Base-by-base conservation (phyloP, 2,888 invertebrate species). In the Agrotis segetum region DNA sequence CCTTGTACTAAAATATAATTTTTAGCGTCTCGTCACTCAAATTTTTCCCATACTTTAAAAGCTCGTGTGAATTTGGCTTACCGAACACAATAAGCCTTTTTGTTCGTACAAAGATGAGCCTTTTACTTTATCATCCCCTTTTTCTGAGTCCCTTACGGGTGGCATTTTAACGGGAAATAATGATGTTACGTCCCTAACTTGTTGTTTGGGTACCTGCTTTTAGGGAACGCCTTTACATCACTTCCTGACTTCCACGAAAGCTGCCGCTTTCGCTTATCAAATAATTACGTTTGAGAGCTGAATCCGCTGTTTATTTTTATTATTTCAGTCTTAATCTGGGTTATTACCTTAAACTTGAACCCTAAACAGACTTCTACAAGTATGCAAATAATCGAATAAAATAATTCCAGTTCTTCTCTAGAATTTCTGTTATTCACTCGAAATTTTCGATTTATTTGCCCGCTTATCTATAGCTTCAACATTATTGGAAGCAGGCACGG, bases 41-140 rank as follows among this genome's bases (percentile, higher is more conserved):
- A 68, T 69, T 70, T 40, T 69, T 65, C 53, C 47, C 44, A 59
- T 61, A 67, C 58, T 79, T 85, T 85, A 84, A 79, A 89, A 89
- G 87, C 78, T 81, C 81, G 74, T 88, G 88, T 84, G 83, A 91
- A 92, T 92, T 92, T 89, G 88, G 88, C 87, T 87, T 81, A 86
- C 86, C 50, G 49, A 91, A 92, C 89, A 91, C 91, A 92, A 92
- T 92, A 93, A 93, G 90, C 91, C 89, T 91, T 92, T 92, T 93
- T 92, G 90, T 92, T 89, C 86, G 85, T 87, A 85, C 86, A 85
- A 84, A 89, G 87, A 88, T 88, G 90, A 91, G 88, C 88, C 88
- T 88, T 89, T 89, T 89, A 88, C 88, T 92, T 90, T 91, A 91
- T 91, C 91, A 90, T 89, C 85, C 91, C 87, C 87, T 88, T 87